Evolutionary conservation across 2,797 vertebrate genomes (phyloP), one percentile per base, ranked within the genome.

Genomic region (Cossypha caffra): DNA sequence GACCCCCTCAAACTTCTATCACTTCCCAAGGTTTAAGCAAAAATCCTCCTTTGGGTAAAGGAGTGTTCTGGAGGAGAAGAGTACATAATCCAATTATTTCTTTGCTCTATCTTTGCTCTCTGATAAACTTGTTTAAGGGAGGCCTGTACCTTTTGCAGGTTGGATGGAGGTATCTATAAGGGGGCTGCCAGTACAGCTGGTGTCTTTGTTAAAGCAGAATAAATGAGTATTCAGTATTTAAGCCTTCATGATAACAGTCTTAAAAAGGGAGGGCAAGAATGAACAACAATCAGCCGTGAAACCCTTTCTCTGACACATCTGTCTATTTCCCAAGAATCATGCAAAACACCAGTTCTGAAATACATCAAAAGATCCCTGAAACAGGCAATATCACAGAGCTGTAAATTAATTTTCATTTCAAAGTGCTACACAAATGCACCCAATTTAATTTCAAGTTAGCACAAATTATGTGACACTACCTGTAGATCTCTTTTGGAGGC

Each of bases 341-440:
- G 8, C 55, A 73, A 79, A 88, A 66, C n/a, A 76, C 7, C 1
- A 5, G 23, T 62, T 89, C 61, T 77, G 64, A 94, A 96, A 85
- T 23, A 82, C 61, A 87, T 74, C 54, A 87, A 91, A 95, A 89
- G 61, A 85, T 72, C 23, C 38, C 35, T 1, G 0, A 63, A 93
- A 77, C 67, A 74, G 29, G 57, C 47, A 87, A 82, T 28, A 68
- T 54, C 64, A 74, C 40, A 86, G 72, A 91, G 68, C 33, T 66
- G 64, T 64, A 90, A 82, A 87, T 62, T 79, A 57, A 82, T 72
- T 91, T 94, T 91, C 63, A 83, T 71, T 93, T 95, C 91, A 63
- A 94, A 95, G 86, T 11, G 33, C 47, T 48, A 57, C 7, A 79
- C 31, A 57, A 87, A 76, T 50, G 71, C 52, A 91, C 5, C 29